Conservation (phyloP, 2,113 vertebrate genomes). For the Syngnathus floridae region DNA sequence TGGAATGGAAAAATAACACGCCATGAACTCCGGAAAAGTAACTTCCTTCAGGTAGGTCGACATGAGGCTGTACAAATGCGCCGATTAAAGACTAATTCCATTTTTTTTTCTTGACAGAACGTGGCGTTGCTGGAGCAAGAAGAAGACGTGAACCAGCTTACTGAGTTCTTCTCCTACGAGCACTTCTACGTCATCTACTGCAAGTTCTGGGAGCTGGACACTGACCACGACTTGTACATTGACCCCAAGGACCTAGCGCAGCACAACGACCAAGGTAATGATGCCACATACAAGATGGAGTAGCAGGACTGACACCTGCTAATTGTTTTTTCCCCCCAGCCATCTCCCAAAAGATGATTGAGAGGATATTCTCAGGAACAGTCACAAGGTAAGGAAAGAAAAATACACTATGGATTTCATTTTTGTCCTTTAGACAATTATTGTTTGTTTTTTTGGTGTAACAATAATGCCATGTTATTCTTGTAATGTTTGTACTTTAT, state of each 20-base stretch:
- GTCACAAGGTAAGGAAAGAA: slow-evolving; percentile 77
- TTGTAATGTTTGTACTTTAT: too few relatives aligned
- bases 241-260: slow-evolving; percentile 83
- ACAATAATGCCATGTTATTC: too few relatives aligned
- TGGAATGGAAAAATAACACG: slow-evolving; percentile 90
- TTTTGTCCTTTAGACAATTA: not conserved
- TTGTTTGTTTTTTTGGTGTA: not conserved
- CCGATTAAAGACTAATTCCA: not conserved
- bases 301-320: not conserved
- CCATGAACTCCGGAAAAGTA: slow-evolving; percentile 85
- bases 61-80: not conserved
- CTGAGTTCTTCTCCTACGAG: slow-evolving; percentile 94
- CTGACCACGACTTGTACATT: slow-evolving; percentile 91
- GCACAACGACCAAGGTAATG: slow-evolving; percentile 86
- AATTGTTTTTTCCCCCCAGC: slow-evolving; percentile 62
- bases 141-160: slow-evolving; percentile 90
- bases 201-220: slow-evolving; percentile 97
- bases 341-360: slow-evolving; percentile 85
- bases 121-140: slow-evolving; percentile 86
- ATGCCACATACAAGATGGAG: not conserved
- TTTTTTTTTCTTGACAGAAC: slow-evolving; percentile 62
- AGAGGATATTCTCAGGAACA: slow-evolving; percentile 90
- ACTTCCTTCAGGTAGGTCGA: slow-evolving; percentile 81
- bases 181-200: slow-evolving; percentile 98
- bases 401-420: not conserved